Percentiles rank a stretch among this genome's conserved stretches.
These are phyloP conservation scores for Alaudala cheleensis DNA, from an alignment of 2,113 vertebrate genomes.

Conservation along the genomic window DNA sequence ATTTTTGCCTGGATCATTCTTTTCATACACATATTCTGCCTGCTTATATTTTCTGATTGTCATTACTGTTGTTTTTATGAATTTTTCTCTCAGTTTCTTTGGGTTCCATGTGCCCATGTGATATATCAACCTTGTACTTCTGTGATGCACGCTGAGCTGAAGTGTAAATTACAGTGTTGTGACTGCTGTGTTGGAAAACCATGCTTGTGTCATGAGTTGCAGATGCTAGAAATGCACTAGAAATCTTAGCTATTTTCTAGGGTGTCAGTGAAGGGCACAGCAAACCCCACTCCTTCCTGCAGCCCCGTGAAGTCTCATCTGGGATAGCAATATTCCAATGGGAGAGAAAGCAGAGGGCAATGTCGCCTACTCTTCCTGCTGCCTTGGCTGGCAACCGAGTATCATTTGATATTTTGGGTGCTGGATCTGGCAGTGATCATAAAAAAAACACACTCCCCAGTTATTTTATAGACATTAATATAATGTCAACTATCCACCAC, in stretches of 20 bases:
- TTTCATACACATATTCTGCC: not conserved
- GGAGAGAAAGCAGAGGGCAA: not conserved
- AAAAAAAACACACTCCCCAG: not conserved
- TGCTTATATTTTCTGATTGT: not conserved
- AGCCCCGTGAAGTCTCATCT: not conserved
- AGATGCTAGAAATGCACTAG: not conserved
- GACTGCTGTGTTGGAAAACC: not conserved
- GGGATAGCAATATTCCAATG: not conserved
- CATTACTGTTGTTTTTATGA: not conserved
- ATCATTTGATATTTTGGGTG: not conserved
- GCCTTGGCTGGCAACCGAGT: not conserved
- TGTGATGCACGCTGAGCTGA: not conserved
- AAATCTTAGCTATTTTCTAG: not conserved
- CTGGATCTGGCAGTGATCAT: not conserved
- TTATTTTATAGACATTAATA: not conserved
- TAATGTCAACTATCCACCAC: not conserved
- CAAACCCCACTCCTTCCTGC: not conserved
- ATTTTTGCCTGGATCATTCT: not conserved
- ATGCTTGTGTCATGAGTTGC: not conserved
- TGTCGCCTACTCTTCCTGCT: not conserved
- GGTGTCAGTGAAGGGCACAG: not conserved
- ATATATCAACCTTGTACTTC: not conserved
- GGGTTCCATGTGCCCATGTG: not conserved
- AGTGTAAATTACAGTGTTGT: not conserved
- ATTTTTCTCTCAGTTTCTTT: not conserved